Evolutionary conservation across 2,113 vertebrate genomes (phyloP).

Genomic region (Dipodomys ordii): DNA sequence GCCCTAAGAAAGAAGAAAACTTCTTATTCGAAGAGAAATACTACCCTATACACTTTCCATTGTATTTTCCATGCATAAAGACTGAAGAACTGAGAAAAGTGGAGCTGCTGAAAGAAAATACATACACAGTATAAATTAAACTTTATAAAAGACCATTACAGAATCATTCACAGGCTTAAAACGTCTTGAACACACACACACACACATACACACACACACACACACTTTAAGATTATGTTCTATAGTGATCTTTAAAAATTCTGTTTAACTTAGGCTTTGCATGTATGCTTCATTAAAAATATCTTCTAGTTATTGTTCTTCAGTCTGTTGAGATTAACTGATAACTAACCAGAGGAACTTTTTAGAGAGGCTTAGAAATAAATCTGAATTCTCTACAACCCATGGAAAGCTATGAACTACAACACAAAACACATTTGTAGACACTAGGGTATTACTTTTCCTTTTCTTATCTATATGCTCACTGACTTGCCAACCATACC

Average conservation of each 20-base stretch:
- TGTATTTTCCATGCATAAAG: background rate
- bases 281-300: slow-evolving; percentile 78
- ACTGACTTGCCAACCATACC: slow-evolving; percentile 48
- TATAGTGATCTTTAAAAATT: slow-evolving; percentile 71
- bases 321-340: slow-evolving; percentile 78
- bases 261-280: slow-evolving; percentile 56
- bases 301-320: slow-evolving; percentile 64
- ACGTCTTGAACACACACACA: background rate
- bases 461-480: slow-evolving; percentile 44
- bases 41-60: background rate
- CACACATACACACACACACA: too few species aligned
- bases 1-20: background rate
- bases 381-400: slow-evolving; percentile 74
- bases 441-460: slow-evolving; percentile 62
- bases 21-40: background rate
- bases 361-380: slow-evolving; percentile 78
- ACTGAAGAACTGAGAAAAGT: background rate
- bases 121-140: background rate
- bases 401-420: slow-evolving; percentile 65
- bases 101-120: background rate
- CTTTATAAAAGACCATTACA: background rate
- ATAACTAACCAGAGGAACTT: slow-evolving; percentile 74
- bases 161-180: background rate
- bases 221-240: background rate
- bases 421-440: slow-evolving; percentile 71